A percentile compares a stretch with the other conserved stretches of the same genome.
These are phyloP conservation scores for Dryas iulia DNA, from an alignment of 1,140 invertebrate genomes.

Conservation along the genomic window DNA sequence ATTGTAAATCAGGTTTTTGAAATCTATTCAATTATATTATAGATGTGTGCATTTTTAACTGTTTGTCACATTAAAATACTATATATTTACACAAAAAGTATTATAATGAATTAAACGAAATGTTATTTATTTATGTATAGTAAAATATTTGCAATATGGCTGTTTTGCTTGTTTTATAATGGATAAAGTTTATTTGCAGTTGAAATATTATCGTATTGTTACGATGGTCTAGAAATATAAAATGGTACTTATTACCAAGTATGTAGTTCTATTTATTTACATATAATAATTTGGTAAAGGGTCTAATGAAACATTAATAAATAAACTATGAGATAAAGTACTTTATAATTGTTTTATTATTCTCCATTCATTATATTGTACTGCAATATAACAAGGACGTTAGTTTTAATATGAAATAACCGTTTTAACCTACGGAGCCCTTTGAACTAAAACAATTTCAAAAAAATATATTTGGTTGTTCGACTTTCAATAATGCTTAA, in stretches of 20 bases:
- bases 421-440: too few species aligned
- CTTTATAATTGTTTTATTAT: slow-evolving; percentile 32
- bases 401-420: too few species aligned
- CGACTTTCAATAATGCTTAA: too few species aligned
- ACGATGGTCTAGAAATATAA: slow-evolving; percentile 60
- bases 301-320: slow-evolving; percentile 79
- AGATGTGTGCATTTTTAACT: slow-evolving; percentile 61
- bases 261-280: slow-evolving; percentile 78
- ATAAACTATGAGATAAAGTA: slow-evolving; percentile 71
- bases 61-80: slow-evolving; percentile 50
- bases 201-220: slow-evolving; percentile 57
- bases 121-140: slow-evolving; percentile 65
- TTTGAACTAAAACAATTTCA: too few species aligned
- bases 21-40: slow-evolving; percentile 55
- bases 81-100: slow-evolving; percentile 58
- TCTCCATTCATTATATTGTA: background rate
- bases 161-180: slow-evolving; percentile 74
- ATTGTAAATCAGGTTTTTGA: slow-evolving; percentile 50
- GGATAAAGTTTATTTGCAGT: slow-evolving; percentile 72
- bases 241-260: slow-evolving; percentile 74
- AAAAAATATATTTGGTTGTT: too few species aligned
- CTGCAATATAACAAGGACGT: background rate
- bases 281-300: slow-evolving; percentile 79
- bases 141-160: slow-evolving; percentile 67
- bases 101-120: slow-evolving; percentile 46